These are phyloP conservation scores for Carduelis carduelis DNA, from an alignment of 2,797 vertebrate genomes.

Conservation along the genomic window DNA sequence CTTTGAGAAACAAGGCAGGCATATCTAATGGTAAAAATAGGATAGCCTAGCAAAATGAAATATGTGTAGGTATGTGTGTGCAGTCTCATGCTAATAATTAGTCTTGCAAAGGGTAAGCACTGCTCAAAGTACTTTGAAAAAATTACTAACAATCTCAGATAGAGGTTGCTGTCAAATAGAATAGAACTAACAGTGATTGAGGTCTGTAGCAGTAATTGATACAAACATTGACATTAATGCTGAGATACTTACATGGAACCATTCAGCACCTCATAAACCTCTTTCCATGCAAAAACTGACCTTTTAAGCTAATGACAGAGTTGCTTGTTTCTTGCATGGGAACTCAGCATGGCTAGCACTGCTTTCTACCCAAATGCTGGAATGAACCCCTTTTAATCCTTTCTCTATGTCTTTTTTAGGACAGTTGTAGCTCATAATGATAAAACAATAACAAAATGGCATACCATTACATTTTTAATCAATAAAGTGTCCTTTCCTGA, in stretches of 20 bases:
- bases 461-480: not conserved
- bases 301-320: constrained; percentile 26
- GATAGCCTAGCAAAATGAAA: not conserved
- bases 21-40: not conserved
- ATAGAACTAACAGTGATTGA: constrained; percentile 4
- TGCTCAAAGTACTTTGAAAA: constrained; percentile 26
- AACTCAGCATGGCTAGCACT: not conserved
- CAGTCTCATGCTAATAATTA: not conserved
- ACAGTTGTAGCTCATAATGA: not conserved
- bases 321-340: not conserved
- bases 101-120: constrained; percentile 40
- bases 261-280: constrained; percentile 44
- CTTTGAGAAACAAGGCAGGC: constrained; percentile 23
- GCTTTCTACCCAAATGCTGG: not conserved
- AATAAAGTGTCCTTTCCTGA: not conserved
- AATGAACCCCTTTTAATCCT: not conserved
- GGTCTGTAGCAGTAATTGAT: constrained; percentile 32
- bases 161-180: constrained; percentile 41
- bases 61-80: not conserved
- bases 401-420: not conserved
- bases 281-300: constrained; percentile 50
- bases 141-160: not conserved
- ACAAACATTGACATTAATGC: constrained; percentile 51
- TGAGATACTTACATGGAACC: constrained; percentile 12
- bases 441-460: constrained; percentile 1